Evolutionary conservation across 2,113 vertebrate species (phyloP).

Genomic region (Bos javanicus): DNA sequence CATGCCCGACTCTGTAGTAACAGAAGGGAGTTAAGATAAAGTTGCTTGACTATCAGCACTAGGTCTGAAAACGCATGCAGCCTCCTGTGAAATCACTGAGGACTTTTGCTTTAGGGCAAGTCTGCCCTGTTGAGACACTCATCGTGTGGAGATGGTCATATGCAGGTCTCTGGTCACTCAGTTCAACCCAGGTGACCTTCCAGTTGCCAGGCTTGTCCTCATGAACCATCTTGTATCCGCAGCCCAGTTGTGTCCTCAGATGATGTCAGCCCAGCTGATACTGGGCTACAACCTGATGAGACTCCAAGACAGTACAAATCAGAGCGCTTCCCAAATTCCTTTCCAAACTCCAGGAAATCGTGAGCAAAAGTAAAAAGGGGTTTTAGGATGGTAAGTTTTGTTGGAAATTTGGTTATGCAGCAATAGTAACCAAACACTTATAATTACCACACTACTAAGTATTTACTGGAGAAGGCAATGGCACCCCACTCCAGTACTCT

Average conservation of each 20-base stretch:
- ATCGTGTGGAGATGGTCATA: not conserved
- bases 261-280: not conserved
- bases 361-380: not conserved
- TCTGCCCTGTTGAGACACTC: not conserved
- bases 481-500: too few relatives aligned
- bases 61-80: not conserved
- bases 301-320: not conserved
- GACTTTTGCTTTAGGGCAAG: not conserved
- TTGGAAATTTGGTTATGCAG: not conserved
- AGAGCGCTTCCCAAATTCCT: not conserved
- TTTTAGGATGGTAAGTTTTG: not conserved
- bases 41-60: not conserved
- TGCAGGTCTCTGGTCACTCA: too few relatives aligned
- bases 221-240: not conserved
- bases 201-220: not conserved
- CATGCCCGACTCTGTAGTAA: too few relatives aligned
- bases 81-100: not conserved
- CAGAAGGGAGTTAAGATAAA: not conserved
- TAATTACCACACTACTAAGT: not conserved
- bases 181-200: not conserved
- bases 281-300: not conserved
- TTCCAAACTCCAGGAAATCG: not conserved
- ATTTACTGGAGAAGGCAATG: not conserved
- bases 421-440: not conserved
- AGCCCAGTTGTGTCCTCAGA: not conserved